Base-by-base conservation (phyloP, 2,797 vertebrate species). In the Rhinichthys osculus region DNA sequence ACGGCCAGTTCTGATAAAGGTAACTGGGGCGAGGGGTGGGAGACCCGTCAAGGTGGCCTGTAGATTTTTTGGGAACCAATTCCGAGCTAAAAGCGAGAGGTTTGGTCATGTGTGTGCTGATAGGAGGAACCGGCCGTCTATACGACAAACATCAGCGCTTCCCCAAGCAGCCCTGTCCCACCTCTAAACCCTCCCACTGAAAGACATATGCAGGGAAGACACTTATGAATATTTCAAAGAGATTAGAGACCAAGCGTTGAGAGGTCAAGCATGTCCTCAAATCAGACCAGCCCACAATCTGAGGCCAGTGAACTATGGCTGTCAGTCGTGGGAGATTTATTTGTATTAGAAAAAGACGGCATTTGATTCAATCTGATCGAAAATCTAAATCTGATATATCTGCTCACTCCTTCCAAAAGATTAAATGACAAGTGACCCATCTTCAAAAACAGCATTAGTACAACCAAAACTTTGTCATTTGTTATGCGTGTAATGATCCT, bases 141-240 rank as follows among this genome's bases (percentile, higher is more conserved):
- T 80, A 86, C 54, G 80, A 85, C 85, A 86, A 86, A 89, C 38
- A 77, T 84, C 44, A 78, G 83, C 57, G 73, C 81, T 86, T 81
- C 70, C 85, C 79, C 87, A 83, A 83, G 87, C 86, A 81, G 67
- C 79, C 66, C 73, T 64, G 84, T 82, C 87, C 85, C 86, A 88
- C 84, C 89, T 89, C 88, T 71, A 13, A 78, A 83, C 52, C 86
- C 85, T 87, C 87, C 90, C 82, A 89, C 87, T 79, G 47, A 71
- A 80, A 80, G 66, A 79, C 78, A 85, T 71, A 83, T 35, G n/a
- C 76, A 44, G 81, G 84, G 79, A 80, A 82, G 82, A 85, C 86
- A 81, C 80, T 89, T 87, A 89, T 89, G 88, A 89, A 89, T 91
- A 89, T 91, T 91, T 89, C 82, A 90, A 87, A 83, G 71, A 85